These are phyloP conservation scores for Phoxinus phoxinus DNA, from an alignment of 2,113 vertebrate species.

Conservation along the genomic window DNA sequence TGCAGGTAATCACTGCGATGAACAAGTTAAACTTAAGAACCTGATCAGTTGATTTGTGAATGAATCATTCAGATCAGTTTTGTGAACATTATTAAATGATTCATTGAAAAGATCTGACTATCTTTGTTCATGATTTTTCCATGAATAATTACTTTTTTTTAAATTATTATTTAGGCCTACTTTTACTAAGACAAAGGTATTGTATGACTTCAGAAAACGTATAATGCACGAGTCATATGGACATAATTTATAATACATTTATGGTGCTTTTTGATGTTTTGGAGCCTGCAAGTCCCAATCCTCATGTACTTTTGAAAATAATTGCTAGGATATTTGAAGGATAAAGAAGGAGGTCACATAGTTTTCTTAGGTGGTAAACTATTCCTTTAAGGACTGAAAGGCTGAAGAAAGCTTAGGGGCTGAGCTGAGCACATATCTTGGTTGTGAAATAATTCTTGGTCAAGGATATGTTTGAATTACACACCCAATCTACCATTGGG, in stretches of 20 bases:
- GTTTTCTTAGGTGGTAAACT: background rate
- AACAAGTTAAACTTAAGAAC: background rate
- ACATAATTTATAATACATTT: background rate
- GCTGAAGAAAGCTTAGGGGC: background rate
- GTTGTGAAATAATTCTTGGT: conserved; percentile 32
- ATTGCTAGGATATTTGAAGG: background rate
- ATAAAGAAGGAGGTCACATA: background rate
- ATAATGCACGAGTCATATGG: background rate
- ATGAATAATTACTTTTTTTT: background rate
- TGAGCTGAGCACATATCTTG: conserved; percentile 31
- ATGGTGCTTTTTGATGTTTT: background rate
- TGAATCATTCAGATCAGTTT: background rate
- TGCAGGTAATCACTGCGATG: too few species aligned
- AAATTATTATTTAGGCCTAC: too few species aligned
- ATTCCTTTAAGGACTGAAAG: background rate
- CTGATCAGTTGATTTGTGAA: background rate
- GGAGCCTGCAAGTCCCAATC: background rate
- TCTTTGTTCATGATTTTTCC: background rate
- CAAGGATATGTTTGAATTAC: background rate
- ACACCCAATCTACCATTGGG: background rate
- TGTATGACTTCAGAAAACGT: background rate
- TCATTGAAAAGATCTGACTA: background rate
- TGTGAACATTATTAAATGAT: background rate
- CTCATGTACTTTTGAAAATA: background rate
- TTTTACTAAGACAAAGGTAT: background rate